These are phyloP conservation scores for Torymus tubicola DNA, from an alignment of 2,888 invertebrate species.

Conservation along the genomic window DNA sequence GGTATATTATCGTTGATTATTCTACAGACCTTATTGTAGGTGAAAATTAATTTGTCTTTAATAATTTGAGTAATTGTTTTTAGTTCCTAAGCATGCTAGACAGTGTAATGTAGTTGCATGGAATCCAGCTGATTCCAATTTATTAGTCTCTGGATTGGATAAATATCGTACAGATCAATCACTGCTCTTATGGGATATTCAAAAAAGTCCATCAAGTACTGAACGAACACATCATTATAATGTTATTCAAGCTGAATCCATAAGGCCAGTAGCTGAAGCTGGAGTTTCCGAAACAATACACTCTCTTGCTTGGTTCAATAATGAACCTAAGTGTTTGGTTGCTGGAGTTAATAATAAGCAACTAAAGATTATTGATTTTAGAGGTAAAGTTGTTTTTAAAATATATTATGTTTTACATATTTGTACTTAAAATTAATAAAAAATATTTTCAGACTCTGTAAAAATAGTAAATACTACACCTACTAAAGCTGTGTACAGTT, in stretches of 20 bases:
- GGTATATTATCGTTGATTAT: slow-evolving; percentile 70
- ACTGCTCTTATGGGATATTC: slow-evolving; percentile 92
- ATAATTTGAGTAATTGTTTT: slow-evolving; percentile 49
- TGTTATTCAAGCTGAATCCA: slow-evolving; percentile 77
- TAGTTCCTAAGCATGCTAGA: slow-evolving; percentile 89
- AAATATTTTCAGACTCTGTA: slow-evolving; percentile 80
- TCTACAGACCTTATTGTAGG: no score
- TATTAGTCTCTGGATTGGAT: slow-evolving; percentile 92
- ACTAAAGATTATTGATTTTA: slow-evolving; percentile 91
- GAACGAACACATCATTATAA: slow-evolving; percentile 72
- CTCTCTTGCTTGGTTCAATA: slow-evolving; percentile 90
- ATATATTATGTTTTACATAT: no score
- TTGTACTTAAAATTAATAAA: slow-evolving; percentile 15
- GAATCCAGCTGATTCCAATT: slow-evolving; percentile 89
- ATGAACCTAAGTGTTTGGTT: slow-evolving; percentile 85
- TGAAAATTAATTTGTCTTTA: slow-evolving; percentile 19
- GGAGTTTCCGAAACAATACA: slow-evolving; percentile 90
- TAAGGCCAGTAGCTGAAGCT: slow-evolving; percentile 84
- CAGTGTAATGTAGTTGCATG: slow-evolving; percentile 92
- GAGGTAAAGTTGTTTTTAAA: slow-evolving; percentile 81
- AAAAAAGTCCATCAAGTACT: slow-evolving; percentile 76
- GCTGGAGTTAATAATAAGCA: slow-evolving; percentile 94
- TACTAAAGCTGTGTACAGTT: slow-evolving; percentile 90
- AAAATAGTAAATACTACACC: slow-evolving; percentile 83
- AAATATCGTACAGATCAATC: slow-evolving; percentile 93